phyloP scores from a whole-genome alignment of 2,113 vertebrate genomes.

The Pelvicachromis taeniatus region DNA sequence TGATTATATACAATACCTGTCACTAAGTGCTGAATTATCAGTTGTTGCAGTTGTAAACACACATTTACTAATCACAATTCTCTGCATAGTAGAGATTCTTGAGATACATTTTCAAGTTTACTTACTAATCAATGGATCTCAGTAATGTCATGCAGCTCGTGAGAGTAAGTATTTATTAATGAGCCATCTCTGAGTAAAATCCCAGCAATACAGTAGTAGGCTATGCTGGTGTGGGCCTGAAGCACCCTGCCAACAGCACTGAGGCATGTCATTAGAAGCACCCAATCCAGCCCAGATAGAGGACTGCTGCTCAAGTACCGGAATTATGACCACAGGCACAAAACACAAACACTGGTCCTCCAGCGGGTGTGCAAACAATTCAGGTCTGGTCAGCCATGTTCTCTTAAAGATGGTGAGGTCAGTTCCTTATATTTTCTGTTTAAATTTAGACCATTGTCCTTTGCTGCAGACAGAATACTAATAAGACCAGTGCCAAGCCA shows the following conservation, averaged over 20 bases:
- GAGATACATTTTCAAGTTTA: not conserved
- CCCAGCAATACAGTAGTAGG: constrained; percentile 6
- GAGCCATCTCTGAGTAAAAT: constrained; percentile 4
- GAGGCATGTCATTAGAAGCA: constrained; percentile 52
- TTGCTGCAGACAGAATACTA: constrained; percentile 72
- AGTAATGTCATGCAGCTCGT: not conserved
- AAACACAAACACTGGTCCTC: constrained; percentile 22
- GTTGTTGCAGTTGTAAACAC: not conserved
- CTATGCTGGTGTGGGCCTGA: constrained; percentile 14
- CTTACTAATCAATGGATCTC: constrained; percentile 20
- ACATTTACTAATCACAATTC: not conserved
- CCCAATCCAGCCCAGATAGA: constrained; percentile 45
- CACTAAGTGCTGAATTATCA: not conserved
- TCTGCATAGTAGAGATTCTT: not conserved
- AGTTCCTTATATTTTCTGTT: constrained; percentile 64
- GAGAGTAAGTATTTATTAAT: constrained; percentile 25
- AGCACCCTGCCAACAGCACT: constrained; percentile 46
- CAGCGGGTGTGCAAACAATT: constrained; percentile 20
- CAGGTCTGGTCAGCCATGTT: constrained; percentile 21
- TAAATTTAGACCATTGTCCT: constrained; percentile 73
- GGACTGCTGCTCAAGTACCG: constrained; percentile 27
- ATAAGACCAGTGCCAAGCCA: constrained; percentile 64
- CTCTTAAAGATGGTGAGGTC: constrained; percentile 31
- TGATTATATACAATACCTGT: not conserved
- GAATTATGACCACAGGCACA: constrained; percentile 27